Evolutionary conservation across 2,113 vertebrate genomes (phyloP).

Genomic region (Heptranchias perlo): DNA sequence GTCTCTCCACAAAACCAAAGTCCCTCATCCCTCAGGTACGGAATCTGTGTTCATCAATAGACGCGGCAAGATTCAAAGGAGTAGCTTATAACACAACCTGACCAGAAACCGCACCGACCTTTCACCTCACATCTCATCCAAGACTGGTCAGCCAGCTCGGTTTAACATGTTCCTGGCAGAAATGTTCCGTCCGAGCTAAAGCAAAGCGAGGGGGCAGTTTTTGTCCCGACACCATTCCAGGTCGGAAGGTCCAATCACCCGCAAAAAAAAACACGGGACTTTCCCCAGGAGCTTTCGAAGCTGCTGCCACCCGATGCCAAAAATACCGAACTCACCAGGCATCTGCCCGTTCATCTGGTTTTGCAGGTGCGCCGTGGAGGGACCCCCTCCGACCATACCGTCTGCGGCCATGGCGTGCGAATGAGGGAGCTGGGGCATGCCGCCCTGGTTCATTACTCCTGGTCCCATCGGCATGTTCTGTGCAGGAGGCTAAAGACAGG

Average conservation of each 20-base stretch:
- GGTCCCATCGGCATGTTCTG: conserved; percentile 97
- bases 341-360: conserved; percentile 99
- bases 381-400: conserved; percentile 84
- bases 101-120: too few species aligned
- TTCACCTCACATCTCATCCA: too few species aligned
- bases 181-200: conserved; percentile 72
- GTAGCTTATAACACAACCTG: too few species aligned
- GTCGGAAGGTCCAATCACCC: too few species aligned
- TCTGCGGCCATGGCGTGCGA: conserved; percentile 91
- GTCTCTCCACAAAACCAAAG: too few species aligned
- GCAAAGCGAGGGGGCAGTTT: conserved; percentile 70
- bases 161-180: conserved; percentile 60
- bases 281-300: too few species aligned
- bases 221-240: conserved; percentile 74
- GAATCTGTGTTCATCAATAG: too few species aligned
- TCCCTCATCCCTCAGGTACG: too few species aligned
- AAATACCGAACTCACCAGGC: conserved; percentile 80
- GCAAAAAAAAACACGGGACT: conserved; percentile 69
- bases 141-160: too few species aligned
- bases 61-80: too few species aligned
- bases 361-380: conserved; percentile 92
- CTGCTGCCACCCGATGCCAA: conserved; percentile 45
- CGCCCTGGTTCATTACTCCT: conserved; percentile 89
- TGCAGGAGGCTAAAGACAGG: conserved; percentile 82
- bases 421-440: conserved; percentile 83